Evolutionary conservation across 2,888 invertebrate genomes (phyloP).

Genomic region (Rhabditoides inermis): DNA sequence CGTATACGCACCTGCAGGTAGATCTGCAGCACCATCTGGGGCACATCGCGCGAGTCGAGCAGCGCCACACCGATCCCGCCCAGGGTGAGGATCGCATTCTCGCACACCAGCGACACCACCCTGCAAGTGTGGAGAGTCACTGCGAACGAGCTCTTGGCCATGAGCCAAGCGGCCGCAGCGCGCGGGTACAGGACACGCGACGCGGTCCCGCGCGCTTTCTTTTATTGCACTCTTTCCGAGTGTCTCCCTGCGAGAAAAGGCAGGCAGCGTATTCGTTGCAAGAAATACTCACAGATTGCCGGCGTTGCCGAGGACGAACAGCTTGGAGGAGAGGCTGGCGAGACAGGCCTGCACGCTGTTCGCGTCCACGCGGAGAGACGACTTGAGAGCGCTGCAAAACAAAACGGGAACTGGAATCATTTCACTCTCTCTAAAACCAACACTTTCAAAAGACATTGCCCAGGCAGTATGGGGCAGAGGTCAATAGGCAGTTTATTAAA

Average conservation of each 20-base stretch:
- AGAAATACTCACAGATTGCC: constrained; percentile 54
- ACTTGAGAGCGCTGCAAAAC: constrained; percentile 66
- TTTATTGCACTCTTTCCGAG: not conserved
- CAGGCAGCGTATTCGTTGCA: not conserved
- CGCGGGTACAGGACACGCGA: too few species aligned
- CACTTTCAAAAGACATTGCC: too few species aligned
- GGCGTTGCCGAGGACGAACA: constrained; percentile 71
- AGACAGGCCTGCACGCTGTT: constrained; percentile 90
- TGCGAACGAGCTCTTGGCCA: not conserved
- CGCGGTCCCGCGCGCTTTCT: too few species aligned
- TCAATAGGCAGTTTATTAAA: too few species aligned
- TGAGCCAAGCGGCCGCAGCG: too few species aligned
- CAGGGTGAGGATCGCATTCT: constrained; percentile 91
- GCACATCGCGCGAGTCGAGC: constrained; percentile 28
- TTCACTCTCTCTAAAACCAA: too few species aligned
- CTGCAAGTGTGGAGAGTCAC: too few species aligned
- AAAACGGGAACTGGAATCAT: too few species aligned
- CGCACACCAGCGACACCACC: constrained; percentile 81
- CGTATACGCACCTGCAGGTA: constrained; percentile 10
- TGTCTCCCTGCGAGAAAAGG: constrained; percentile 1
- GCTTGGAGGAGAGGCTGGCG: constrained; percentile 85
- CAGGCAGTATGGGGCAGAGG: too few species aligned
- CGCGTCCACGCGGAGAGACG: constrained; percentile 78
- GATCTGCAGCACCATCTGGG: constrained; percentile 46
- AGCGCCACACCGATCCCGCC: constrained; percentile 77